A percentile compares a stretch with the other conserved stretches of the same genome.
phyloP scores from a whole-genome alignment of 1,140 invertebrate species.

The Danaus plexippus region DNA sequence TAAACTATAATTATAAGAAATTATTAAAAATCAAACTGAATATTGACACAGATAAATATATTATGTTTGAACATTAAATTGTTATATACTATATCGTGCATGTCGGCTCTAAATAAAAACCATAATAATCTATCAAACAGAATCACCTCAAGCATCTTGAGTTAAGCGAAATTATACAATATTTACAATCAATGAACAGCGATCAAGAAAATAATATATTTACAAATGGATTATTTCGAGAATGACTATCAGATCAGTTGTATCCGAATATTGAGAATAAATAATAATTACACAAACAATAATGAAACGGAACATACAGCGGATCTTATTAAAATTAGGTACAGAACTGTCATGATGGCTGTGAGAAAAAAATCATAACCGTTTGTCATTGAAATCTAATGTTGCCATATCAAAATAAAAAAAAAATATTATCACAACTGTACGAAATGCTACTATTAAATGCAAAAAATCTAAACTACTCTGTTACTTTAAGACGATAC shows the following conservation, averaged over 20 bases:
- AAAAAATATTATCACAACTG: constrained; percentile 13
- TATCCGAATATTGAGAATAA: constrained; percentile 10
- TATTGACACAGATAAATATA: too few relatives aligned
- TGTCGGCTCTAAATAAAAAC: not conserved
- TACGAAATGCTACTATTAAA: constrained; percentile 20
- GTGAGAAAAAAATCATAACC: constrained; percentile 3
- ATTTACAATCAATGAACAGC: constrained; percentile 22
- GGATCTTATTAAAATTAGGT: constrained; percentile 14
- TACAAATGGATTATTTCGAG: constrained; percentile 19
- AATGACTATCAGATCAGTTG: constrained; percentile 3
- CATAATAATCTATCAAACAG: constrained; percentile 8
- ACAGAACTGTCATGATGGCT: constrained; percentile 24
- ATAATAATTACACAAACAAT: constrained; percentile 10
- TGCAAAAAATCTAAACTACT: constrained; percentile 17
- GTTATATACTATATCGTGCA: too few relatives aligned
- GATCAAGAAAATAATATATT: constrained; percentile 13
- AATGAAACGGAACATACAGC: constrained; percentile 5
- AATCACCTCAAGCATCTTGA: constrained; percentile 27
- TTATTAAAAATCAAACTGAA: too few relatives aligned
- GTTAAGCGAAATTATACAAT: constrained; percentile 35
- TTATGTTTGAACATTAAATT: too few relatives aligned
- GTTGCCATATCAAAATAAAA: constrained; percentile 17
- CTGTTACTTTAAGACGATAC: constrained; percentile 14
- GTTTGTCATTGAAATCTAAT: constrained; percentile 4
- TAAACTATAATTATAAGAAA: not conserved